Evolutionary conservation across 2,888 invertebrate genomes (phyloP).

Genomic region (Melanargia galathea): DNA sequence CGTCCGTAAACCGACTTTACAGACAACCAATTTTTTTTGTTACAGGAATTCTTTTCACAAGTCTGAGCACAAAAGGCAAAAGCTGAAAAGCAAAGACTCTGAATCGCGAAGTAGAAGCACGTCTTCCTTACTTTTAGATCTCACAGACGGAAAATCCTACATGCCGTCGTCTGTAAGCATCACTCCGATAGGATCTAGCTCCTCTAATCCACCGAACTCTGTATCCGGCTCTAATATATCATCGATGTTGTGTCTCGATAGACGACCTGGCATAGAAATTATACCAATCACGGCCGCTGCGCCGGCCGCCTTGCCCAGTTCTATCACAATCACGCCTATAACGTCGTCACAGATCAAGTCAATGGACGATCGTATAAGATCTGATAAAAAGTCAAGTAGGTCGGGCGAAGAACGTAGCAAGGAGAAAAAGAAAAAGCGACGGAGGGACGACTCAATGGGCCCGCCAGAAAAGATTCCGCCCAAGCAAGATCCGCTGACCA

Average conservation of each 20-base stretch:
- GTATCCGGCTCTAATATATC: constrained; percentile 82
- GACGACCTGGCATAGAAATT: constrained; percentile 91
- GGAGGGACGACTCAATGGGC: constrained; percentile 90
- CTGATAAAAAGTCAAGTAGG: constrained; percentile 73
- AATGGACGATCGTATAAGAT: constrained; percentile 71
- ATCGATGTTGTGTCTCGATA: constrained; percentile 85
- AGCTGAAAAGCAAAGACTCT: constrained; percentile 82
- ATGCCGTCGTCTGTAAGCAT: constrained; percentile 80
- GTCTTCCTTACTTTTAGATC: constrained; percentile 76
- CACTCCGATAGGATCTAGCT: constrained; percentile 71
- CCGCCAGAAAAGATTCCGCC: constrained; percentile 91
- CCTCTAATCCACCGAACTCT: constrained; percentile 84
- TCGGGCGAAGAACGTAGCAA: constrained; percentile 75
- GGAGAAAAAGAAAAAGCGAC: constrained; percentile 89
- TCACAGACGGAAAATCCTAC: constrained; percentile 79
- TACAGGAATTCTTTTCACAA: constrained; percentile 82
- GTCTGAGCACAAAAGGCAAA: constrained; percentile 83
- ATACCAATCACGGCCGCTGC: constrained; percentile 88
- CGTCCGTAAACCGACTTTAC: too few species aligned
- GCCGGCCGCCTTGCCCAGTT: constrained; percentile 86
- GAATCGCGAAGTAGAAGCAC: constrained; percentile 72
- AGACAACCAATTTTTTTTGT: too few species aligned
- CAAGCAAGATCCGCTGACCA: constrained; percentile 87
- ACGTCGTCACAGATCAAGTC: constrained; percentile 80
- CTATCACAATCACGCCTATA: constrained; percentile 94